phyloP scores from a whole-genome alignment of 2,113 vertebrate genomes.

The Loxodonta africana region DNA sequence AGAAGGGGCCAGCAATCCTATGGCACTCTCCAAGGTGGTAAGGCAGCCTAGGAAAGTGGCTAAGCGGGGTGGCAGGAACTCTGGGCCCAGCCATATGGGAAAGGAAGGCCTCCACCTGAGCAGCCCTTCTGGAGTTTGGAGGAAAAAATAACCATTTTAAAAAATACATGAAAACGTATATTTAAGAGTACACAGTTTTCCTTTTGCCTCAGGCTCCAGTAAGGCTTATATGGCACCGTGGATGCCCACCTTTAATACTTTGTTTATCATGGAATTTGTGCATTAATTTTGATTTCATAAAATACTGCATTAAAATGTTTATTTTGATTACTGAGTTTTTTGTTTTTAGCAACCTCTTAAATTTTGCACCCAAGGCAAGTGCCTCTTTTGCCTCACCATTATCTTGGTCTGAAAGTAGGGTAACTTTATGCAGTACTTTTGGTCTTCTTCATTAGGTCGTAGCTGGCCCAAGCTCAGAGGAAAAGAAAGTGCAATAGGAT shows the following conservation, averaged over 20 bases:
- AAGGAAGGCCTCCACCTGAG: neutral
- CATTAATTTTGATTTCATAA: neutral
- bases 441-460: neutral
- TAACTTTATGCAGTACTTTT: neutral
- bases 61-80: neutral
- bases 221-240: neutral
- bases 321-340: neutral
- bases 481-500: neutral
- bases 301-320: neutral
- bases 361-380: neutral
- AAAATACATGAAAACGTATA: neutral
- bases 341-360: neutral
- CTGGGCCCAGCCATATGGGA: neutral
- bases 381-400: neutral
- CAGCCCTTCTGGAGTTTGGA: neutral
- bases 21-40: neutral
- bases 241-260: neutral
- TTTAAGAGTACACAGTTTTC: neutral
- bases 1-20: neutral
- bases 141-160: neutral
- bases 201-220: neutral
- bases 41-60: neutral
- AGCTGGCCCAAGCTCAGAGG: neutral
- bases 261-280: neutral
- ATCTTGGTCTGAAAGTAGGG: neutral